Evolutionary conservation across 2,888 invertebrate species (phyloP).

Genomic region (Notocelia uddmanniana): DNA sequence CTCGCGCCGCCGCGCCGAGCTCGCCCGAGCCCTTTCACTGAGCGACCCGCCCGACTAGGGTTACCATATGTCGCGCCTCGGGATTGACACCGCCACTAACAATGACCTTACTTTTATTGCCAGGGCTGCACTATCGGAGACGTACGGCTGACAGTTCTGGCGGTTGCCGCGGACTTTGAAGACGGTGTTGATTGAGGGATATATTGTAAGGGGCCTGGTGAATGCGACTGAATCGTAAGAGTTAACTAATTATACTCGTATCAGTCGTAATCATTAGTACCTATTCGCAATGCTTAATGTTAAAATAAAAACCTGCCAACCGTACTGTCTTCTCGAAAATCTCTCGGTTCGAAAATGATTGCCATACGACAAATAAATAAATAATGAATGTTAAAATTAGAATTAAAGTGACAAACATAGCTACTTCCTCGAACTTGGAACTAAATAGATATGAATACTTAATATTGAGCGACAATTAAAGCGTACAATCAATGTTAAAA

Average conservation of each 20-base stretch:
- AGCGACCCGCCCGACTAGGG: conserved; percentile 47
- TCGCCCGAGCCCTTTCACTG: conserved; percentile 54
- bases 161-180: not conserved
- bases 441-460: conserved; percentile 17
- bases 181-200: not conserved
- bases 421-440: not conserved
- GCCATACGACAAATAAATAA: too few species aligned
- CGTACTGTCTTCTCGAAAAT: too few species aligned
- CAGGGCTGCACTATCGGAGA: conserved; percentile 25
- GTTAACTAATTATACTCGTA: too few species aligned
- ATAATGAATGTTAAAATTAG: conserved; percentile 10
- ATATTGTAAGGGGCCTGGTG: not conserved
- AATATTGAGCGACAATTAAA: conserved; percentile 27
- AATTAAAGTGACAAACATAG: not conserved
- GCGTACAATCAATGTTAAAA: conserved; percentile 31
- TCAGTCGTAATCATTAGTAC: too few species aligned
- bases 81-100: conserved; percentile 46
- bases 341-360: not conserved
- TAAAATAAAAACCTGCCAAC: too few species aligned
- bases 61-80: conserved; percentile 46
- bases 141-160: conserved; percentile 10
- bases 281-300: too few species aligned
- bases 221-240: conserved; percentile 5
- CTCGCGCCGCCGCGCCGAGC: conserved; percentile 60
- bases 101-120: conserved; percentile 38